These are phyloP conservation scores for Nemopilema nomurai DNA, from an alignment of 30 jellyfish, hydroid and myxozoan species.

Conservation along the genomic window DNA sequence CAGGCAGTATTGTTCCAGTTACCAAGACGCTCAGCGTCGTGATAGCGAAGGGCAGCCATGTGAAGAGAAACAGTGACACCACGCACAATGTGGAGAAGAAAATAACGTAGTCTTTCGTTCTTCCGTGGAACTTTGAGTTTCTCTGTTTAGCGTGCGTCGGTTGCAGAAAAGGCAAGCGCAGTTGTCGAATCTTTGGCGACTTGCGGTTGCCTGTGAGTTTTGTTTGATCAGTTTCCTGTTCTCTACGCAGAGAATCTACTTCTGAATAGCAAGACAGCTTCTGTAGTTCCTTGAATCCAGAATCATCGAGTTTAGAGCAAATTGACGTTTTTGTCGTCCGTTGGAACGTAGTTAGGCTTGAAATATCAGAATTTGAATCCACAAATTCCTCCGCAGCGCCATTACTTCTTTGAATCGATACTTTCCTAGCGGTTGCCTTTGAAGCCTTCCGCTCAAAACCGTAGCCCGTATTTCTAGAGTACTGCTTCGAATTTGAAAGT, in stretches of 20 bases:
- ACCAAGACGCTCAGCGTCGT: slow-evolving; percentile 11
- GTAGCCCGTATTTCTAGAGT: too few relatives aligned
- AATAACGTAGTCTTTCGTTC: slow-evolving; percentile 22
- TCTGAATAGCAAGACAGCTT: not conserved
- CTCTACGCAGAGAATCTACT: not conserved
- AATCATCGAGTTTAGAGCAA: slow-evolving; percentile 6
- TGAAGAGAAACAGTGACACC: slow-evolving; percentile 25
- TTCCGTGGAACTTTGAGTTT: not conserved
- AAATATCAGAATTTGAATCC: not conserved
- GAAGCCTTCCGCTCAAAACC: too few relatives aligned
- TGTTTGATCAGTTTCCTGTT: not conserved
- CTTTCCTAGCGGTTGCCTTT: not conserved
- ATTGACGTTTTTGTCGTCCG: not conserved
- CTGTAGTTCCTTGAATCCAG: slow-evolving; percentile 20
- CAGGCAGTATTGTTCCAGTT: not conserved
- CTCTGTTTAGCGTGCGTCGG: not conserved
- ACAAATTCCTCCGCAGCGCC: not conserved
- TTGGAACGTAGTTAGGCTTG: not conserved
- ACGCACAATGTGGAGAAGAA: slow-evolving; percentile 58
- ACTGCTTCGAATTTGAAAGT: too few relatives aligned
- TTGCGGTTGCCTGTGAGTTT: not conserved
- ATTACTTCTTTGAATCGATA: not conserved
- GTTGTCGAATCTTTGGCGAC: not conserved
- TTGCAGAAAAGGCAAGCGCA: not conserved
- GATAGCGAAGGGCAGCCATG: slow-evolving; percentile 50